Base-by-base conservation (phyloP, 2,113 vertebrate species). In the Corapipo altera region DNA sequence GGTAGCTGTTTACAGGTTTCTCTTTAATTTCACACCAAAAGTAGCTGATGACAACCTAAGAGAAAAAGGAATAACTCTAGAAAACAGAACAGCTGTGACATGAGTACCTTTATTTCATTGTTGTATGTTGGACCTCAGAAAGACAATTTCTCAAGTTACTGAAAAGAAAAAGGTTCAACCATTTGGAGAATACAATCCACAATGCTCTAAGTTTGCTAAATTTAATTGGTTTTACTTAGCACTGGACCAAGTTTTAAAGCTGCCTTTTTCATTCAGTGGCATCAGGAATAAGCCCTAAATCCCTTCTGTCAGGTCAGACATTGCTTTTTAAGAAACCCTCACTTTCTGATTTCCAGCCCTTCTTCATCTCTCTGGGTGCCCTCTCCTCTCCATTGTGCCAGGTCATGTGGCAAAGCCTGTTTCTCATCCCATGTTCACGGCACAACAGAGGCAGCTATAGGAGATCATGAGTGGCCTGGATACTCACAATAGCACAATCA, bases 21-120 rank as follows among this genome's bases (percentile, higher is more conserved):
- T 62, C 51, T 77, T 52, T 83, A 93, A 91, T 95, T 97, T 97
- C 92, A 93, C 79, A 91, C 64, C 37, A 58, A 73, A 70, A 90
- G 24, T 58, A 57, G 78, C 41, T 20, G 28, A 95, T 72, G 73
- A 75, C 15, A 35, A 71, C 33, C 19, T 28, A 57, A 54, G 49
- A 88, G 55, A 77, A 87, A 88, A 91, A 88, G 28, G 27, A 91
- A 67, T 67, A 59, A 35, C 28, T 27, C 17, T n/a, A 75, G 41
- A 62, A 75, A 83, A 89, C 12, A 58, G 30, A 80, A 51, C 70
- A 95, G 64, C 81, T 94, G 67, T 91, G 57, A 44, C 74, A 85
- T 30, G 11, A 91, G 75, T 71, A 72, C 15, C 44, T 91, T 75
- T 64, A n/a, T 74, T 89, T 87, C 54, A 41, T 48, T 58, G 28